Evolutionary conservation across 2,113 vertebrate genomes (phyloP).

Genomic region (Archilochus colubris): DNA sequence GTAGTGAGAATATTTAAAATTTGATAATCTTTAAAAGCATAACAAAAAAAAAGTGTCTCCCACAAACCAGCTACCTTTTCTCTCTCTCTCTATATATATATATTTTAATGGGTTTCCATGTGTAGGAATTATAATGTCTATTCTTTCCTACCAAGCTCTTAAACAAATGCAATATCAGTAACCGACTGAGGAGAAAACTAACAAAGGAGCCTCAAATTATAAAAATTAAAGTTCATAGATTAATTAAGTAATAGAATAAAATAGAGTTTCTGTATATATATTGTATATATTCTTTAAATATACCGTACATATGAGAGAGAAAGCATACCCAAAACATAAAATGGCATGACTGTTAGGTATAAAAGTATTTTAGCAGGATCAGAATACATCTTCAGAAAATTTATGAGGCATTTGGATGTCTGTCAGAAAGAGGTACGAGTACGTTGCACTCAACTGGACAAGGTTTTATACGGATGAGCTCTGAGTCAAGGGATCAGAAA

Average conservation of each 20-base stretch:
- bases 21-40: background rate
- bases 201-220: background rate
- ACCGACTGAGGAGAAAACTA: background rate
- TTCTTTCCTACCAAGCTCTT: background rate
- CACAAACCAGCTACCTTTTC: background rate
- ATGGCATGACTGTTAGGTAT: background rate
- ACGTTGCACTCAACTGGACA: background rate
- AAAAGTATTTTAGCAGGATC: background rate
- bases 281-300: background rate
- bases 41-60: background rate
- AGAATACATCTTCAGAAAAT: background rate
- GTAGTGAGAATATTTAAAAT: background rate
- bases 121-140: background rate
- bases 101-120: background rate
- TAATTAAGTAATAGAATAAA: background rate
- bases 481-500: background rate
- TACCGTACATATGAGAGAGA: background rate
- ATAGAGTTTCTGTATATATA: background rate
- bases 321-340: background rate
- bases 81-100: background rate
- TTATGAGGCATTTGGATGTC: background rate
- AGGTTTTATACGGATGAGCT: background rate
- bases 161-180: background rate
- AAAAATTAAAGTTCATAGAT: background rate
- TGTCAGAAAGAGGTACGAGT: background rate